Base-by-base conservation (phyloP, 2,888 invertebrate species). In the Lumbricus terrestris region DNA sequence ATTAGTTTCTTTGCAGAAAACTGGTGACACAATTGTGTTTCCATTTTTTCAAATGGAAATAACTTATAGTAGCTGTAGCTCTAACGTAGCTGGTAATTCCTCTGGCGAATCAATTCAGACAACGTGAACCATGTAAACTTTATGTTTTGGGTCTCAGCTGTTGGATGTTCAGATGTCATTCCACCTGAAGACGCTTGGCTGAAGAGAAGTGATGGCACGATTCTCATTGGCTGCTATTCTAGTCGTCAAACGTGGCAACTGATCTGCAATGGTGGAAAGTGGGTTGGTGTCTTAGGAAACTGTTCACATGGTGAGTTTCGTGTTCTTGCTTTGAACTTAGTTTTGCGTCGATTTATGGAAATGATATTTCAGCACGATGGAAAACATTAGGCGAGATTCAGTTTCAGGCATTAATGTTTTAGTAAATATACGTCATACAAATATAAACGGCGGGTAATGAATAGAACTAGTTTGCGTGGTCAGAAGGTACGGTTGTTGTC, bases 281-380 rank as follows among this genome's bases (percentile, higher is more conserved):
- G 90, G 90, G 69, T n/a, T 20, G 90, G 90, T 42, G 88, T 88
- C 37, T 35, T 90, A 29, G 90, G 90, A 88, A 90, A 90, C 90
- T 90, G 90, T 89, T 88, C 90, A 34, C 40, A 47, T 88, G 40
- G 35, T 47, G 34, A 42, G 23, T 13, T 54, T 54, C 29, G 29
- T 29, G 2, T 54, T 54, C 54, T 54, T 54, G 54, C 29, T 29
- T 8, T 54, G 20, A 5, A 29, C 20, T 29, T 54, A n/a, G n/a
- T 15, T 40, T 29, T 29, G 29, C 13, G 54, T 54, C 23, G 54
- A 3, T 29, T 29, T 54, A 54, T 54, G 29, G 54, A 54, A n/a
- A 29, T 4, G 11, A 29, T 29, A 6, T 54, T 5, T 54, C 54
- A 54, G 5, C 23, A 23, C 54, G 29, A 29, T 54, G 18, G 42